Evolutionary conservation across 2,888 invertebrate genomes (phyloP).

Genomic region (Parapristionchus giblindavisi): DNA sequence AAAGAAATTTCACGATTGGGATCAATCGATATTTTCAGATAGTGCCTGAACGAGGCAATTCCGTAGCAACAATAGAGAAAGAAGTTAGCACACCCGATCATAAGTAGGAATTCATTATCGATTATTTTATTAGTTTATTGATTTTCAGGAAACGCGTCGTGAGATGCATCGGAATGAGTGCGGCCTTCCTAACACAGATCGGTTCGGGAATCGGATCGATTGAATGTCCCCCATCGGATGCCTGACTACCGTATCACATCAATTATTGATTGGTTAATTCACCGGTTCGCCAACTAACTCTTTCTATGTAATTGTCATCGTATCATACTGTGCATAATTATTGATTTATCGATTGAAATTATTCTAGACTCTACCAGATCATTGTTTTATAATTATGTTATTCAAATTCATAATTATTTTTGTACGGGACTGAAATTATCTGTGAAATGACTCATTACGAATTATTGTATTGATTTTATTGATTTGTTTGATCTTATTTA

Average conservation of each 20-base stretch:
- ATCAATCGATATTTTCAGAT: not conserved
- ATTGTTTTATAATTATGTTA: no score
- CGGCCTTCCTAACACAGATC: constrained; percentile 48
- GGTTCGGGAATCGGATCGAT: constrained; percentile 28
- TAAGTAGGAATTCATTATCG: not conserved
- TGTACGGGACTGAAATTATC: no score
- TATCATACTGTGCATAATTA: no score
- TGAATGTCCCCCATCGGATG: not conserved
- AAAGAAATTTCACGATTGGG: not conserved
- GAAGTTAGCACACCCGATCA: constrained; percentile 18
- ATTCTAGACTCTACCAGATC: no score
- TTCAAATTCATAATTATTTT: no score
- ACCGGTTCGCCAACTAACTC: no score
- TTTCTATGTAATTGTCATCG: no score
- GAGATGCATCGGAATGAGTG: constrained; percentile 57
- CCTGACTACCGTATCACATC: not conserved
- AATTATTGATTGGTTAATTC: not conserved
- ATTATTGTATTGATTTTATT: no score
- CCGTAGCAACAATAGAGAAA: not conserved
- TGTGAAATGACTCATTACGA: no score
- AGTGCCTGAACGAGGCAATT: constrained; percentile 13
- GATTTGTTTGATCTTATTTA: no score
- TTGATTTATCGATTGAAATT: no score
- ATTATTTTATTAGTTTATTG: not conserved
- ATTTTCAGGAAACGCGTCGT: constrained; percentile 40